phyloP scores from a whole-genome alignment of 2,113 vertebrate genomes.

The Oenanthe melanoleuca region DNA sequence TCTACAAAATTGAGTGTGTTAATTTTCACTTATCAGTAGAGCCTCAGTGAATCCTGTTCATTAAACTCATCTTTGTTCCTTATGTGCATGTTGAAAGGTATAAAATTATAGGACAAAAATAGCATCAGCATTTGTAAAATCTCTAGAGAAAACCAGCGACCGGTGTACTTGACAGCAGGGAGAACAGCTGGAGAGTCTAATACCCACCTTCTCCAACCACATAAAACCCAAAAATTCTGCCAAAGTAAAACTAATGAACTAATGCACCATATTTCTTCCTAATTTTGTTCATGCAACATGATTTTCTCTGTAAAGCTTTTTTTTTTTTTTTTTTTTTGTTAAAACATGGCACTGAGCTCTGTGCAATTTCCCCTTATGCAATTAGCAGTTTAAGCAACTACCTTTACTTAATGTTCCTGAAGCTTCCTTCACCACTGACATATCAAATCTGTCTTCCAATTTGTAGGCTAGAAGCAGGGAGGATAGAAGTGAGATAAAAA shows the following conservation, averaged over 20 bases:
- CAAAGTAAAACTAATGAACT: not conserved
- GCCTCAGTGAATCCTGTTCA: not conserved
- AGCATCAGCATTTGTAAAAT: slow-evolving; percentile 9
- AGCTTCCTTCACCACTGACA: not conserved
- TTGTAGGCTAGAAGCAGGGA: not conserved
- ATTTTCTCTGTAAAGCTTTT: not conserved
- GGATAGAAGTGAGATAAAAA: not conserved
- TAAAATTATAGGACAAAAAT: slow-evolving; percentile 27
- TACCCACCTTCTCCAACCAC: not conserved
- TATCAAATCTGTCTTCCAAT: not conserved
- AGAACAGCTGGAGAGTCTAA: slow-evolving; percentile 29
- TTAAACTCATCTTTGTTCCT: slow-evolving; percentile 27
- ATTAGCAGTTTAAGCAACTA: not conserved
- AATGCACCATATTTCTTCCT: not conserved
- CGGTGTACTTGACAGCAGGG: not conserved
- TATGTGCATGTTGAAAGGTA: not conserved
- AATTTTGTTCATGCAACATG: not conserved
- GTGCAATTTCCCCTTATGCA: not conserved
- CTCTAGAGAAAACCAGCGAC: slow-evolving; percentile 12
- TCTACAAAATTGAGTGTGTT: not conserved
- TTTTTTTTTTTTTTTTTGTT: not conserved
- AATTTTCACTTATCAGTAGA: slow-evolving; percentile 4
- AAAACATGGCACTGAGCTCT: not conserved
- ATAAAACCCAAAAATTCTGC: not conserved
- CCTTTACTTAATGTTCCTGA: not conserved